Evolutionary conservation across 2,113 vertebrate genomes (phyloP).

Genomic region (Gambusia affinis): DNA sequence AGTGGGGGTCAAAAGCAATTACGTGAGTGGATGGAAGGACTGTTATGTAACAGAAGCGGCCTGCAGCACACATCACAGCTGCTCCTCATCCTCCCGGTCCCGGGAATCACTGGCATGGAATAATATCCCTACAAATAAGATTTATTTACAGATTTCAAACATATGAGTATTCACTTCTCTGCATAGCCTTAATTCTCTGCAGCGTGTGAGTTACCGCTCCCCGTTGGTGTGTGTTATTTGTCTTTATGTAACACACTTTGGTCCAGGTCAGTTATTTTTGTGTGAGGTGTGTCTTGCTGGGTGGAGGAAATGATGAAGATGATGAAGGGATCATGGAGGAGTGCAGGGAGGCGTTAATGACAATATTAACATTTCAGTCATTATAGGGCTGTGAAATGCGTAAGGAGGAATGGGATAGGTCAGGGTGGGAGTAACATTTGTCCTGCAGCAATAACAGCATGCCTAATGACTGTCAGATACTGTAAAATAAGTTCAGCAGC

Average conservation of each 20-base stretch:
- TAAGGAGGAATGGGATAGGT: conserved; percentile 33
- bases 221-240: conserved; percentile 31
- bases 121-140: conserved; percentile 36
- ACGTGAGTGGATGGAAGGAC: conserved; percentile 60
- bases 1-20: conserved; percentile 65
- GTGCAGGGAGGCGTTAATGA: conserved; percentile 18
- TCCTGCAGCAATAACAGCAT: conserved; percentile 25
- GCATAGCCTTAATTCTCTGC: conserved; percentile 18
- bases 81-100: conserved; percentile 59
- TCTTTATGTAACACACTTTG: conserved; percentile 53
- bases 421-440: conserved; percentile 22
- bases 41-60: conserved; percentile 63
- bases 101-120: conserved; percentile 22
- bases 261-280: conserved; percentile 64
- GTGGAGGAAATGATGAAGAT: conserved; percentile 30
- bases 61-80: conserved; percentile 53
- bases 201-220: conserved; percentile 49
- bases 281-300: conserved; percentile 57
- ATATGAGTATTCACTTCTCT: conserved; percentile 2
- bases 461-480: conserved; percentile 30
- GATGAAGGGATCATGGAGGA: conserved; percentile 9
- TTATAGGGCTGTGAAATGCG: conserved; percentile 8
- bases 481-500: conserved; percentile 43
- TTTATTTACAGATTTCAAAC: conserved; percentile 30
- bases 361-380: conserved; percentile 20